Evolutionary conservation across 30 jellyfish, hydroid and myxozoan genomes (phyloP).

Genomic region (Chrysaora quinquecirrha): DNA sequence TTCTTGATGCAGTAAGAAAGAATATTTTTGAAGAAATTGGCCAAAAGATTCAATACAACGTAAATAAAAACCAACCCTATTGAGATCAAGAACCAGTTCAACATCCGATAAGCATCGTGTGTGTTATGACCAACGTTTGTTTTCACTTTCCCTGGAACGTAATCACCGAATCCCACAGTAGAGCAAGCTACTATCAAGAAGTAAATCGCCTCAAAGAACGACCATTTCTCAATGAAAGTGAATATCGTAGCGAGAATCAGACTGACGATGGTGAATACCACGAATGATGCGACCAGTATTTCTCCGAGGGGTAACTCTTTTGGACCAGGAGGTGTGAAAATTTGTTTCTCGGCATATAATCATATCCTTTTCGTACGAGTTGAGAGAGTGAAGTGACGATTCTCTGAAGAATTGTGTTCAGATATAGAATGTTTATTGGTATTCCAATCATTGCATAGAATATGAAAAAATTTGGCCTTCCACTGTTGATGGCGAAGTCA

Average conservation of each 20-base stretch:
- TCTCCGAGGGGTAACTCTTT: slow-evolving; percentile 75
- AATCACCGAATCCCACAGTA: slow-evolving; percentile 94
- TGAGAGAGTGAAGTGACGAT: slow-evolving; percentile 60
- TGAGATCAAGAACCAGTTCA: slow-evolving; percentile 82
- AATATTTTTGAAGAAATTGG: slow-evolving; percentile 68
- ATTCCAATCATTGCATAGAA: slow-evolving; percentile 88
- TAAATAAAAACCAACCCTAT: slow-evolving; percentile 75
- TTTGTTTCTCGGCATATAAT: slow-evolving; percentile 57
- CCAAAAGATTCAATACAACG: slow-evolving; percentile 78
- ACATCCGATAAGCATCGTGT: slow-evolving; percentile 67
- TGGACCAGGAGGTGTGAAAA: slow-evolving; percentile 66
- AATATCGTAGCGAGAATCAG: slow-evolving; percentile 45
- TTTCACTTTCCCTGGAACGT: slow-evolving; percentile 74
- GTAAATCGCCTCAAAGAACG: slow-evolving; percentile 81
- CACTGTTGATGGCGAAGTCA: slow-evolving; percentile 88
- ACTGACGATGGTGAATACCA: slow-evolving; percentile 29
- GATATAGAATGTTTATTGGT: slow-evolving; percentile 79
- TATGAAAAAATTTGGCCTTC: slow-evolving; percentile 84
- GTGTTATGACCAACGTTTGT: slow-evolving; percentile 52
- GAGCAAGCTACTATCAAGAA: slow-evolving; percentile 86
- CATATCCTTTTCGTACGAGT: slow-evolving; percentile 52
- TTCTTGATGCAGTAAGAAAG: slow-evolving; percentile 15
- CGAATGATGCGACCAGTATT: slow-evolving; percentile 58
- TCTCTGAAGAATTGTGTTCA: slow-evolving; percentile 78
- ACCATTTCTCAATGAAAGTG: slow-evolving; percentile 76